A percentile compares a stretch with the other conserved stretches of the same genome.
Evolutionary conservation across 2,797 vertebrate genomes (phyloP).

Genomic region (Acrossocheilus wenchowensis): DNA sequence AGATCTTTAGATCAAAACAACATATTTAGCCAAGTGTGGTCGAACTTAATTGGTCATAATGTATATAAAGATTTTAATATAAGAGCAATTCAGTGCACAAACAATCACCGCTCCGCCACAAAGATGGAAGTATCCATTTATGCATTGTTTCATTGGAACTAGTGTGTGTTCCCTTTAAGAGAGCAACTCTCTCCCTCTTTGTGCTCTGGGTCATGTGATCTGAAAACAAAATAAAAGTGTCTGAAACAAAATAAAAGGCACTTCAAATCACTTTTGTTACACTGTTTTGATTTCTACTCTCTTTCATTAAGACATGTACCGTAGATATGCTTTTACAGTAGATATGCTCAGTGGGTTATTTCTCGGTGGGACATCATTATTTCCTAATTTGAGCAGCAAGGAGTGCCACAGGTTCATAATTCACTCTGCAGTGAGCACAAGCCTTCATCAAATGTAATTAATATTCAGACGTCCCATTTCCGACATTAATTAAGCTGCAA

Average conservation of each 20-base stretch:
- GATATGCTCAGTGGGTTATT: not conserved
- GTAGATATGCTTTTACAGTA: not conserved
- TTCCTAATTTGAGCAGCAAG: not conserved
- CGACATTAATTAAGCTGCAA: conserved; percentile 30
- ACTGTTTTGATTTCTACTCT: conserved; percentile 14
- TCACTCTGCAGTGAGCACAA: conserved; percentile 4
- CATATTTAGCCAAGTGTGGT: conserved; percentile 15
- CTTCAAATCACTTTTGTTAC: conserved; percentile 64
- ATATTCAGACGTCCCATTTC: conserved; percentile 29
- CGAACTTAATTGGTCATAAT: conserved; percentile 5
- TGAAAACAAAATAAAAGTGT: conserved; percentile 62
- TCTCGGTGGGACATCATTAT: conserved; percentile 7
- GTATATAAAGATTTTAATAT: conserved; percentile 65
- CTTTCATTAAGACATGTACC: not conserved
- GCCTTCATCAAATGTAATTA: conserved; percentile 36
- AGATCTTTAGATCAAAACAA: conserved; percentile 6
- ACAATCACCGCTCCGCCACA: conserved; percentile 63
- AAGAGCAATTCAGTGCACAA: conserved; percentile 65
- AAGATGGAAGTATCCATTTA: conserved; percentile 58
- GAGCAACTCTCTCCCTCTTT: conserved; percentile 56
- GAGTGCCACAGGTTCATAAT: conserved; percentile 23
- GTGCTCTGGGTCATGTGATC: conserved; percentile 76
- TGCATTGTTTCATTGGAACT: conserved; percentile 51
- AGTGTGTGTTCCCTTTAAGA: conserved; percentile 52
- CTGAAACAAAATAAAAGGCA: conserved; percentile 77